phyloP scores from a whole-genome alignment of 2,888 invertebrate genomes.

The Aelia acuminata region DNA sequence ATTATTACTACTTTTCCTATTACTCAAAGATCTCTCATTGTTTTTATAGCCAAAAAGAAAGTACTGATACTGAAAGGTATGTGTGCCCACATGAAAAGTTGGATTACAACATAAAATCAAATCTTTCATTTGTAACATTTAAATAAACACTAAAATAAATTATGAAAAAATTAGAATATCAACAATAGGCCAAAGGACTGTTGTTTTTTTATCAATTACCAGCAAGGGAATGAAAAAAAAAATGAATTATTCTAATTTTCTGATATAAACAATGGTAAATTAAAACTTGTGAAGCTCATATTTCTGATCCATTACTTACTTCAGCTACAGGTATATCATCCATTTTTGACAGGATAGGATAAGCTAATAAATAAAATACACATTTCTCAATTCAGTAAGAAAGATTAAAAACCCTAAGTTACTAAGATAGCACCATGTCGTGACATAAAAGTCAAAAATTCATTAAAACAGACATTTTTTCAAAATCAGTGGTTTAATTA shows the following conservation, averaged over 20 bases:
- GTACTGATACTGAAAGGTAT: no score
- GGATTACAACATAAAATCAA: no score
- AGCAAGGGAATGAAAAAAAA: not conserved
- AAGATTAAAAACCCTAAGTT: not conserved
- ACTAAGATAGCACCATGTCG: not conserved
- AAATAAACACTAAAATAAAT: no score
- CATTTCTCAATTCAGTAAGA: not conserved
- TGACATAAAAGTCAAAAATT: not conserved
- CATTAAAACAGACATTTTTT: not conserved
- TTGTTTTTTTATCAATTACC: not conserved
- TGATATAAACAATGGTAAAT: not conserved
- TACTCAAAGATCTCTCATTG: no score
- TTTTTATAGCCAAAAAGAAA: no score
- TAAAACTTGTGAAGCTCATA: not conserved
- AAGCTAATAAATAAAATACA: conserved; percentile 1
- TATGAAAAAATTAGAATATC: not conserved
- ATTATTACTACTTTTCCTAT: no score
- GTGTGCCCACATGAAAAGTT: no score
- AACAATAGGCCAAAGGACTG: not conserved
- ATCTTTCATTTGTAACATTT: no score
- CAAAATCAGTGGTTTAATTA: not conserved
- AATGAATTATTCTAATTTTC: not conserved
- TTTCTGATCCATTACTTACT: not conserved
- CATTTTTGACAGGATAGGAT: conserved; percentile 47
- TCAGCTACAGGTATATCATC: conserved; percentile 52